Percentiles rank a stretch among this genome's conserved stretches.
These are phyloP conservation scores for Hylaeus anthracinus DNA, from an alignment of 1,140 invertebrate genomes.

Conservation along the genomic window DNA sequence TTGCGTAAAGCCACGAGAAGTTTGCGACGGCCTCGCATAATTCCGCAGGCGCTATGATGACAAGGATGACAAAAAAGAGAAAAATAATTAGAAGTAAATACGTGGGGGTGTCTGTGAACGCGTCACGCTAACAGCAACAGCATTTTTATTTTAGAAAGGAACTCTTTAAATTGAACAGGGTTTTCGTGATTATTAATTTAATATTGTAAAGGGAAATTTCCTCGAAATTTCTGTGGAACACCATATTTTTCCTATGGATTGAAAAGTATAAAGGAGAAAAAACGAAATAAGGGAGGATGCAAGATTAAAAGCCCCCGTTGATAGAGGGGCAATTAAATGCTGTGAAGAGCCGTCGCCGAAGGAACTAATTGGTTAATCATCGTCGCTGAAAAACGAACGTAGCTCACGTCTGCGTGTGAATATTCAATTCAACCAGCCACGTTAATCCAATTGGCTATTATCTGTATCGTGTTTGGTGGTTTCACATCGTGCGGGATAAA, in stretches of 20 bases:
- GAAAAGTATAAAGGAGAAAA: no score
- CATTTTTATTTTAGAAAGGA: no score
- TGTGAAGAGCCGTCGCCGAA: neutral
- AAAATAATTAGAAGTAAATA: no score
- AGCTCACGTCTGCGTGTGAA: neutral
- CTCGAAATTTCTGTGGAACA: no score
- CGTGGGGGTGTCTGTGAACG: no score
- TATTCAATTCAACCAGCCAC: constrained; percentile 8
- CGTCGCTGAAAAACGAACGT: neutral
- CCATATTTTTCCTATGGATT: no score
- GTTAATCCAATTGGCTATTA: constrained; percentile 33
- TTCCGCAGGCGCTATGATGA: neutral
- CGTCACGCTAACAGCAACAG: no score
- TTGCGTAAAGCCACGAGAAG: constrained; percentile 17
- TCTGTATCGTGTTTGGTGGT: constrained; percentile 3
- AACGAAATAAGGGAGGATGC: neutral
- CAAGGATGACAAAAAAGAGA: neutral
- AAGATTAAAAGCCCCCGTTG: neutral
- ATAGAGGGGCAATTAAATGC: neutral
- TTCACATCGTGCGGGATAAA: constrained; percentile 1
- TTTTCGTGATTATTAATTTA: no score
- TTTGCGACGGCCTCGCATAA: constrained; percentile 6
- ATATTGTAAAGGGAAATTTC: no score
- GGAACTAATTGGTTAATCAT: constrained; percentile 31
- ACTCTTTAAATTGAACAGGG: no score